Evolutionary conservation across 2,113 vertebrate genomes (phyloP).

Genomic region (Myxocyprinus asiaticus): DNA sequence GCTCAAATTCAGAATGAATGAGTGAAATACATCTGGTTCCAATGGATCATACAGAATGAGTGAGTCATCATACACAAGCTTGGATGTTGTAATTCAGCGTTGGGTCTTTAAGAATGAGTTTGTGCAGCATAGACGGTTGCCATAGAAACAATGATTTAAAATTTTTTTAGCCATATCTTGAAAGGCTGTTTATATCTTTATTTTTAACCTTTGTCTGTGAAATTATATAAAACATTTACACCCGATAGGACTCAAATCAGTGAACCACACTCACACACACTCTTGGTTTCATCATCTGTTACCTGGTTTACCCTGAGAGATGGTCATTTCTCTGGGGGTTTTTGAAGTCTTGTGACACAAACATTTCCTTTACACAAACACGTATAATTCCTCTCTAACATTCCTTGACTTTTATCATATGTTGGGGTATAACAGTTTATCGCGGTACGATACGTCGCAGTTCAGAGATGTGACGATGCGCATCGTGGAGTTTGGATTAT

Average conservation of each 20-base stretch:
- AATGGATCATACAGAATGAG: slow-evolving; percentile 19
- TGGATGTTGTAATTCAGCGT: background rate
- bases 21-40: slow-evolving; percentile 24
- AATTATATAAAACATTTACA: background rate
- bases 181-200: background rate
- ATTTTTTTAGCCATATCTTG: slow-evolving; percentile 35
- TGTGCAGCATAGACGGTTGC: slow-evolving; percentile 24
- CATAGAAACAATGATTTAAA: slow-evolving; percentile 34
- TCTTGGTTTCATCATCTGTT: background rate
- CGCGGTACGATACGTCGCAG: no score
- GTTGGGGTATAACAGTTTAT: no score
- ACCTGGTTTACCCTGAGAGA: background rate
- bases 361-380: background rate
- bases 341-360: background rate
- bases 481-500: no score
- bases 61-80: slow-evolving; percentile 17
- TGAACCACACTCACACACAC: background rate
- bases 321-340: slow-evolving; percentile 2
- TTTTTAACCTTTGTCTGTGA: background rate
- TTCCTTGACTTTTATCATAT: no score
- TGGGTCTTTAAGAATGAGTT: background rate
- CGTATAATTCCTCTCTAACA: no score
- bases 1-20: background rate
- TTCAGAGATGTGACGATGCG: no score
- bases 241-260: background rate